phyloP scores from a whole-genome alignment of 2,797 vertebrate species.

The Cryptoblepharus egeriae region DNA sequence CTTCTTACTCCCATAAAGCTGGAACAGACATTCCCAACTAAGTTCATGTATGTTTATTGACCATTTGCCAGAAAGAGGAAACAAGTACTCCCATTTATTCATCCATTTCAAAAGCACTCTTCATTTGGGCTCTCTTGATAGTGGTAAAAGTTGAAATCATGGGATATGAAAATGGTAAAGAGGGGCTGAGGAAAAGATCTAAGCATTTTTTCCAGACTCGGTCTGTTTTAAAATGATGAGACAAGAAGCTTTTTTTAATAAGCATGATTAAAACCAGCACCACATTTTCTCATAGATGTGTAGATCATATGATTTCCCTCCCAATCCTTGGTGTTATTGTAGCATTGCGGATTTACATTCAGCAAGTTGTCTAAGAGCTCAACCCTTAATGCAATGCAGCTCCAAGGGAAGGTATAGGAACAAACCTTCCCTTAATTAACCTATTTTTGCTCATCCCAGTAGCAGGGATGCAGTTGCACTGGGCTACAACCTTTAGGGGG shows the following conservation, averaged over 20 bases:
- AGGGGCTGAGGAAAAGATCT: neutral
- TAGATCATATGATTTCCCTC: neutral
- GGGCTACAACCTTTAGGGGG: no score
- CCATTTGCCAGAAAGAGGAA: neutral
- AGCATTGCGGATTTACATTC: slow-evolving; percentile 19
- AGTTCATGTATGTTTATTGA: neutral
- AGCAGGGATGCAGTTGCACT: no score
- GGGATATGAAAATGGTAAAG: neutral
- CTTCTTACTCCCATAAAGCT: no score
- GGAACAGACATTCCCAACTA: neutral
- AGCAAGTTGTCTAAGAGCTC: slow-evolving; percentile 5
- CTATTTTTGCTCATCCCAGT: no score
- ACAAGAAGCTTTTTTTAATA: neutral
- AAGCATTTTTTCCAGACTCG: neutral
- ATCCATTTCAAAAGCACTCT: neutral
- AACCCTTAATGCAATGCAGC: no score
- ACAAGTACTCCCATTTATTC: neutral
- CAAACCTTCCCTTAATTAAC: no score
- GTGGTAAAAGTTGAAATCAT: neutral
- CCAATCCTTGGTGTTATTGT: slow-evolving; percentile 13
- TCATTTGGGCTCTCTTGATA: neutral
- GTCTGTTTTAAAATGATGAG: neutral
- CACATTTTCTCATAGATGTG: neutral
- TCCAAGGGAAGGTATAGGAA: no score
- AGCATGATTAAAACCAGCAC: neutral